phyloP scores from a whole-genome alignment of 2,888 invertebrate genomes.

The Prosapia bicincta region DNA sequence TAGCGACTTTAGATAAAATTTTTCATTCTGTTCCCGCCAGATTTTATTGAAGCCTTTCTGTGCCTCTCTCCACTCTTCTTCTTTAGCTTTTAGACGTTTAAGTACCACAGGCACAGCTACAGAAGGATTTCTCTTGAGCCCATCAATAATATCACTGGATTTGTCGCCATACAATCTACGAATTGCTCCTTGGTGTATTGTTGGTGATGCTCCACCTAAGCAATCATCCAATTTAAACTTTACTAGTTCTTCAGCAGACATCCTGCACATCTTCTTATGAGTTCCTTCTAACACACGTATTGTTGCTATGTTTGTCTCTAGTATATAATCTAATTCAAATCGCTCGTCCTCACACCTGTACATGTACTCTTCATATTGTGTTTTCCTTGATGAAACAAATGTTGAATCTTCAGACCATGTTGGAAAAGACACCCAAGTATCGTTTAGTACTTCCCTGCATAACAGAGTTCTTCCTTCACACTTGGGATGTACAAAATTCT shows the following conservation, averaged over 20 bases:
- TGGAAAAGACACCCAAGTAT: conserved; percentile 98
- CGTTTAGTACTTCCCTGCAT: conserved; percentile 93
- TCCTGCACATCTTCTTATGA: conserved; percentile 80
- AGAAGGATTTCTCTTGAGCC: conserved; percentile 89
- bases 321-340: conserved; percentile 96
- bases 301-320: conserved; percentile 93
- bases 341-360: conserved; percentile 97
- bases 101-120: conserved; percentile 93
- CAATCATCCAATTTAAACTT: conserved; percentile 87
- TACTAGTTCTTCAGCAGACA: conserved; percentile 86
- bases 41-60: conserved; percentile 94
- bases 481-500: conserved; percentile 67
- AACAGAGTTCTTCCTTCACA: conserved; percentile 89
- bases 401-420: conserved; percentile 99
- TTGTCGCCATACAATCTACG: conserved; percentile 63
- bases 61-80: conserved; percentile 97
- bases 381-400: conserved; percentile 94
- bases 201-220: conserved; percentile 87
- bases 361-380: conserved; percentile 96
- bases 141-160: conserved; percentile 90
- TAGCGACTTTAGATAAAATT: conserved; percentile 94
- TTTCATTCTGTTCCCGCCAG: conserved; percentile 98
- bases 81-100: conserved; percentile 86
- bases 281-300: conserved; percentile 90
- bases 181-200: conserved; percentile 88